These are phyloP conservation scores for Polymixis flavicincta DNA, from an alignment of 2,888 invertebrate genomes.

Conservation along the genomic window DNA sequence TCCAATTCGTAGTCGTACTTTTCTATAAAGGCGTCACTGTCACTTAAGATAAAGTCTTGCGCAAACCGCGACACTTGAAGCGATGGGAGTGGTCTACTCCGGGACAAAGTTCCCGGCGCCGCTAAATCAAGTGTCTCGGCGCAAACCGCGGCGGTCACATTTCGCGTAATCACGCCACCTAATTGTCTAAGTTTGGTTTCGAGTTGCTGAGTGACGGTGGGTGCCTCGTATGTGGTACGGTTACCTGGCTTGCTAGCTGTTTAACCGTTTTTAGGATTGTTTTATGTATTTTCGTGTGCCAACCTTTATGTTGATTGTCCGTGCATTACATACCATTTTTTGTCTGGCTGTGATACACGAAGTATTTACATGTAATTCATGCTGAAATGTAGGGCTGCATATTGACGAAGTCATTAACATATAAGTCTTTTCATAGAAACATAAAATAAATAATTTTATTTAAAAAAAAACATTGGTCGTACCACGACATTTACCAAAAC, in stretches of 20 bases:
- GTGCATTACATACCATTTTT: too few species aligned
- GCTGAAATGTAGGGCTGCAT: too few species aligned
- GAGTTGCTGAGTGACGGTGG: constrained; percentile 60
- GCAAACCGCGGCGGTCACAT: constrained; percentile 63
- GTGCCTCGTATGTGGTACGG: constrained; percentile 8
- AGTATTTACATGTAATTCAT: too few species aligned
- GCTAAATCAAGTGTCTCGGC: constrained; percentile 64
- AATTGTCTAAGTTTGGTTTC: constrained; percentile 64
- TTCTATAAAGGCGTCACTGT: constrained; percentile 45
- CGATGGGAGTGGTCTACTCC: constrained; percentile 46
- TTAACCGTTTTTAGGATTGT: constrained; percentile 17
- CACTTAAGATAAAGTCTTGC: constrained; percentile 53
- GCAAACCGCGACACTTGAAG: constrained; percentile 47
- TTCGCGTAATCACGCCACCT: constrained; percentile 66
- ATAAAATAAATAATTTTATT: too few species aligned
- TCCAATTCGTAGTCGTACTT: constrained; percentile 19
- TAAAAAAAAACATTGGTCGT: too few species aligned
- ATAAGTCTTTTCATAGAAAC: too few species aligned
- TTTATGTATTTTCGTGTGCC: neutral
- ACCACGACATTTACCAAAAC: too few species aligned
- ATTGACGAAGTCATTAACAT: too few species aligned
- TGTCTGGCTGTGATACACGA: too few species aligned
- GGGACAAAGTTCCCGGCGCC: constrained; percentile 50
- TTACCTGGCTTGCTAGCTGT: constrained; percentile 19
- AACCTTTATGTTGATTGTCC: neutral